Conservation (phyloP, 2,888 invertebrate genomes). For the Harpagoxenus sublaevis region DNA sequence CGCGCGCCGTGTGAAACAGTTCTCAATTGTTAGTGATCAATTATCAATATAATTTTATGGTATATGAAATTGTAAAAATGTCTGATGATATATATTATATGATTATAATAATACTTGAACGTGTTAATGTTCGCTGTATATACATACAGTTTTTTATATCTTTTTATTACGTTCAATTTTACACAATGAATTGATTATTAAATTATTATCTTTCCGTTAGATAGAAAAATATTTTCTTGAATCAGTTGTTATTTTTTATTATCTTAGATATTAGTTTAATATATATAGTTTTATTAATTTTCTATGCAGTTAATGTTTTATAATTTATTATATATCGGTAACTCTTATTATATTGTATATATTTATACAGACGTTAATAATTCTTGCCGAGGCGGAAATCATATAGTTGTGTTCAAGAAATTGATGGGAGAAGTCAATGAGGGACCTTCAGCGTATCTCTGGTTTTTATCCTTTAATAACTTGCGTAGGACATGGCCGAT, state of each 20-base stretch:
- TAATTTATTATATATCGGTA: neutral
- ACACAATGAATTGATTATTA: neutral
- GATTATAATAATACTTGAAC: neutral
- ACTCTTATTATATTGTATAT: neutral
- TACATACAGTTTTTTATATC: neutral
- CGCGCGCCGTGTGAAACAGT: neutral
- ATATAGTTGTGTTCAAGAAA: neutral
- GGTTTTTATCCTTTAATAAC: neutral
- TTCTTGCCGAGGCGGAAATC: neutral
- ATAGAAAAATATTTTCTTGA: neutral
- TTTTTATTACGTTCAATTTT: neutral
- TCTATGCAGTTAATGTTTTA: neutral
- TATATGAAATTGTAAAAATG: neutral
- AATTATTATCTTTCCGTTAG: neutral
- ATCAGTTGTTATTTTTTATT: neutral
- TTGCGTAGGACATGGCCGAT: neutral
- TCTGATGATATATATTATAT: neutral
- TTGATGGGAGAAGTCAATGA: neutral
- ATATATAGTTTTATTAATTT: neutral
- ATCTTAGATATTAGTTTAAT: neutral
- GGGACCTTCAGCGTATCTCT: neutral
- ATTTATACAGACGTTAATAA: neutral
- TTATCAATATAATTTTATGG: constrained; percentile 1
- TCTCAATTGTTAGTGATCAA: constrained; percentile 12
- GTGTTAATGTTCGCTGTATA: neutral